Evolutionary conservation across 2,888 invertebrate genomes (phyloP), one percentile per base, ranked within the genome.

Genomic region (Colletes collaris): DNA sequence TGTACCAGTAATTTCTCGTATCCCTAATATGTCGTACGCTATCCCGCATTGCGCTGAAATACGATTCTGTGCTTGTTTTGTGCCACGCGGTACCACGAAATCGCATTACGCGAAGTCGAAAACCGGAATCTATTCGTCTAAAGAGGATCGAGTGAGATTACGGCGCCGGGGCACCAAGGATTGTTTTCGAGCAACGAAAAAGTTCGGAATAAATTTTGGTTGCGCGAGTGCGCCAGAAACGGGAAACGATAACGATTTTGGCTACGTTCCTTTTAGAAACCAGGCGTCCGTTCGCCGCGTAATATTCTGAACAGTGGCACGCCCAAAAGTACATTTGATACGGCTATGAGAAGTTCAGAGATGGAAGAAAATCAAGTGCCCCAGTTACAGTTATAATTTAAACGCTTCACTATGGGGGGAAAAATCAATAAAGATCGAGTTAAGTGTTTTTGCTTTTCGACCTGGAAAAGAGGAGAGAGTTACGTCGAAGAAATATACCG

Each of bases 161-260:
- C n/a, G 40, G 7, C 35, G 4, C 52, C 10, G 59, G 71, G 62
- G 13, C 16, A 19, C 50, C 11, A 44, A 53, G 49, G 16, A 13
- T 4, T n/a, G 49, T 65, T 37, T 44, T 59, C 76, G 72, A 79
- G 49, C 70, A 53, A 59, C 44, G 55, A 55, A 59, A 55, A 56
- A 13, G 49, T n/a, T 19, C 50, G n/a, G 40, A 55, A 56, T 70
- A 76, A 66, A 73, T 64, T 44, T 52, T 35, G 63, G 19, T 63
- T 56, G 37, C 66, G n/a, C n/a, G 50, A 11, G 19, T 64, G 76
- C 27, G 55, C 62, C 56, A 71, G 35, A 75, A 76, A 35, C 16
- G 50, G 19, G 53, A 69, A 64, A 64, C 58, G 69, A 63, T 55
- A 64, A 67, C 58, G 69, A 66, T 55, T 68, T 76, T 79, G 72